phyloP scores from a whole-genome alignment of 1,140 invertebrate genomes.

The Himalopsyche phryganea region DNA sequence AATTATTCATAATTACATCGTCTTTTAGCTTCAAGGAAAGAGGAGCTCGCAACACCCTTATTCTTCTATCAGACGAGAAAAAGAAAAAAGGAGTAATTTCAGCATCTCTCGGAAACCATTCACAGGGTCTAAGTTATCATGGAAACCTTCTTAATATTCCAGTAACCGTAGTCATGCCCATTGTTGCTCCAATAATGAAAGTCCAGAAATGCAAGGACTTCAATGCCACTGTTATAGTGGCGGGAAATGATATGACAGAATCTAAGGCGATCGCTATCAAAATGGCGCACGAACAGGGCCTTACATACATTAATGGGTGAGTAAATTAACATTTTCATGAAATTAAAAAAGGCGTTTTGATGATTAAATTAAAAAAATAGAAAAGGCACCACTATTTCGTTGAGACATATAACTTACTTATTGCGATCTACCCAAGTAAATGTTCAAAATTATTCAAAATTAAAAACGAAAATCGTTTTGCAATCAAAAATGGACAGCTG shows the following conservation, averaged over 20 bases:
- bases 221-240: constrained; percentile 80
- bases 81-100: constrained; percentile 80
- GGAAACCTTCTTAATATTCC: constrained; percentile 76
- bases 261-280: constrained; percentile 75
- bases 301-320: constrained; percentile 85
- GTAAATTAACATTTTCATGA: constrained; percentile 18
- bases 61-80: constrained; percentile 70
- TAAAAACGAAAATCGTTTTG: no score
- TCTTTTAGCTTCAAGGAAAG: constrained; percentile 83
- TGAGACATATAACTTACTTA: no score
- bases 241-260: constrained; percentile 82
- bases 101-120: constrained; percentile 90
- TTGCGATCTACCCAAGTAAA: no score
- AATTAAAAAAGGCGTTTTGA: no score
- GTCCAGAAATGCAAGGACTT: constrained; percentile 79
- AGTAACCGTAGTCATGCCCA: constrained; percentile 92
- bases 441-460: no score
- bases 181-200: constrained; percentile 90
- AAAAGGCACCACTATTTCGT: no score
- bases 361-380: no score
- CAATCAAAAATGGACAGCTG: no score
- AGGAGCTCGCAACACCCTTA: constrained; percentile 81
- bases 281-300: constrained; percentile 65
- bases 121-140: constrained; percentile 82
- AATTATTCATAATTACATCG: no score